Evolutionary conservation across 2,113 vertebrate genomes (phyloP), one percentile per base, ranked within the genome.

Genomic region (Lycocorax pyrrhopterus): DNA sequence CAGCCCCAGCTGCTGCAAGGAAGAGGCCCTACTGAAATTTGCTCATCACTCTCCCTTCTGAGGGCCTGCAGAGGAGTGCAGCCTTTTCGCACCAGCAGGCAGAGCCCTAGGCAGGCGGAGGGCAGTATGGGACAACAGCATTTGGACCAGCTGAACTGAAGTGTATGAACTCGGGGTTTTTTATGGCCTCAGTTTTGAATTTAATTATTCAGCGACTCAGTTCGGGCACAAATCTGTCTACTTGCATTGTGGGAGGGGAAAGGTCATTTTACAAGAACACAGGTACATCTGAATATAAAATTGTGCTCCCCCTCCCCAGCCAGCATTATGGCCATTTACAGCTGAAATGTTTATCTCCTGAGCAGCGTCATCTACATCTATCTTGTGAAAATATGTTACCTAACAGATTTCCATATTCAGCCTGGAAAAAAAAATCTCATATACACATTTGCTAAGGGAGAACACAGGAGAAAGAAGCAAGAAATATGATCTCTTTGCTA

Each of bases 261-360:
- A 66, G 63, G 43, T 44, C 4, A 64, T 56, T 88, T 81, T 51
- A 71, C 39, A 76, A 77, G 52, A 85, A 55, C 25, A 37, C 22
- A 19, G 46, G 52, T 44, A 90, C 5, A 7, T 51, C 23, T 84
- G 43, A 63, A 37, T 52, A 39, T 20, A 63, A 91, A 83, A 86
- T 46, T 33, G 71, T 47, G 29, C 1, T 30, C 32, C 21, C 19
- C 11, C 4, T 29, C 35, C 44, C 15, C 46, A 53, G 58, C 23
- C 63, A 80, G 10, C 47, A 35, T 59, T 27, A 63, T 2, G 86
- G 47, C 56, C 22, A 20, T 63, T 86, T 51, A 63, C 20, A 74
- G 47, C 39, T 86, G 63, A 91, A 91, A 73, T n/a, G 32, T 81
- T 94, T 84, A 44, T 75, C 44, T 74, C n/a, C 35, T 49, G 56